These are phyloP conservation scores for Caenorhabditis sp. DNA, from an alignment of 2,888 invertebrate species.

Conservation along the genomic window DNA sequence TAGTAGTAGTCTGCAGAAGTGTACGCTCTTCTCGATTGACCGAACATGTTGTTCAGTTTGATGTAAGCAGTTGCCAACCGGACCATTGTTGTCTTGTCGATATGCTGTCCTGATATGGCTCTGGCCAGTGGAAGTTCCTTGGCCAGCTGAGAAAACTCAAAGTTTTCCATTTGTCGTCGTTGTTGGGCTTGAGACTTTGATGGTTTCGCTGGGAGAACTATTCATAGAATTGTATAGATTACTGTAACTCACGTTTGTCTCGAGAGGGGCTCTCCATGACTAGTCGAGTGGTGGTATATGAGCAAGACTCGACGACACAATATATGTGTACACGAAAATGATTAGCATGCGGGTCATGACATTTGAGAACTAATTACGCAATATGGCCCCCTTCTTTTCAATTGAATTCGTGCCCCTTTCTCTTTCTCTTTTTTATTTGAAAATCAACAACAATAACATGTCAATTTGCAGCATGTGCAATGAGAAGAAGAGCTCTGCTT, in stretches of 20 bases:
- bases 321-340: conserved; percentile 4
- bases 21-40: conserved; percentile 32
- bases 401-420: conserved; percentile 26
- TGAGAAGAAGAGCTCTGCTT: conserved; percentile 55
- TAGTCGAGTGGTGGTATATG: not conserved
- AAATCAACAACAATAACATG: conserved; percentile 23
- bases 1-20: conserved; percentile 42
- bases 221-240: not conserved
- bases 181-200: conserved; percentile 72
- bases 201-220: conserved; percentile 21
- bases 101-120: conserved; percentile 91
- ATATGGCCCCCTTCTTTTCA: conserved; percentile 35
- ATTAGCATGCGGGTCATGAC: conserved; percentile 54
- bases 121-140: conserved; percentile 86
- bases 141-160: conserved; percentile 96
- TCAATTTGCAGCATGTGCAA: conserved; percentile 63
- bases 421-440: not conserved
- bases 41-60: conserved; percentile 66
- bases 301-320: conserved; percentile 2
- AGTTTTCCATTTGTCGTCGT: conserved; percentile 94
- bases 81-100: conserved; percentile 78
- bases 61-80: conserved; percentile 74
- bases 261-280: conserved; percentile 28
- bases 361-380: conserved; percentile 59
- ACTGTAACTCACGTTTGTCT: conserved; percentile 23